phyloP scores from a whole-genome alignment of 1,140 invertebrate species.

The Zaprionus inermis region DNA sequence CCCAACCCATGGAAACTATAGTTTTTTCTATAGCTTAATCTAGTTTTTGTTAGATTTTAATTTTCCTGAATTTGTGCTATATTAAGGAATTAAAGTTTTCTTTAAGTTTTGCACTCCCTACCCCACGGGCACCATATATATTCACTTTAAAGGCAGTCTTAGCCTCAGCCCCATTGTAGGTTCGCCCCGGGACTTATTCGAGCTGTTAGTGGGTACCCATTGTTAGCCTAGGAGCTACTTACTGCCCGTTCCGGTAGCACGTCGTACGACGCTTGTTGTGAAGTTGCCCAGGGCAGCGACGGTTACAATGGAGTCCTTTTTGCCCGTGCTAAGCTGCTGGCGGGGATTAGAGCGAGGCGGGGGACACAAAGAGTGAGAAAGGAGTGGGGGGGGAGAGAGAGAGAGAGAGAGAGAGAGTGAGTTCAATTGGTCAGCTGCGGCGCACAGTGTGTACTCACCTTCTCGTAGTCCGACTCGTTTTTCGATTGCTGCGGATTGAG shows the following conservation, averaged over 20 bases:
- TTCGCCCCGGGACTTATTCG: neutral
- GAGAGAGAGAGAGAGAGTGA: neutral
- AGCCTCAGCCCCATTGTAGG: neutral
- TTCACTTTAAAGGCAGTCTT: neutral
- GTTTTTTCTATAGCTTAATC: constrained; percentile 2
- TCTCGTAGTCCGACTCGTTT: constrained; percentile 82
- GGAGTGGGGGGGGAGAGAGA: neutral
- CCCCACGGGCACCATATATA: no score
- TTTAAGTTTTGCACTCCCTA: neutral
- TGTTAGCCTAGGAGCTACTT: constrained; percentile 54
- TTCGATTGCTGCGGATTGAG: constrained; percentile 78
- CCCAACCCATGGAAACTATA: neutral
- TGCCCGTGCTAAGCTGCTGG: constrained; percentile 76
- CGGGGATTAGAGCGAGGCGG: constrained; percentile 26
- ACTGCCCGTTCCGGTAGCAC: constrained; percentile 82
- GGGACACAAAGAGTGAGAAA: neutral
- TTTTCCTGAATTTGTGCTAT: constrained; percentile 1
- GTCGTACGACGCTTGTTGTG: constrained; percentile 81
- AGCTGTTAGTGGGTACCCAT: constrained; percentile 3
- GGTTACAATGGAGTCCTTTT: constrained; percentile 84
- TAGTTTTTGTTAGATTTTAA: constrained; percentile 5
- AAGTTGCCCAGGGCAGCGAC: constrained; percentile 80
- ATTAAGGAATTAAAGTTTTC: neutral
- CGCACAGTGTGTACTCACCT: constrained; percentile 54
- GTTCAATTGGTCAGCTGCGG: constrained; percentile 24